Percentiles rank a stretch among this genome's conserved stretches.
Conservation (phyloP, 37 sponge, comb jelly and placozoan species). For the Oopsacas minuta region DNA sequence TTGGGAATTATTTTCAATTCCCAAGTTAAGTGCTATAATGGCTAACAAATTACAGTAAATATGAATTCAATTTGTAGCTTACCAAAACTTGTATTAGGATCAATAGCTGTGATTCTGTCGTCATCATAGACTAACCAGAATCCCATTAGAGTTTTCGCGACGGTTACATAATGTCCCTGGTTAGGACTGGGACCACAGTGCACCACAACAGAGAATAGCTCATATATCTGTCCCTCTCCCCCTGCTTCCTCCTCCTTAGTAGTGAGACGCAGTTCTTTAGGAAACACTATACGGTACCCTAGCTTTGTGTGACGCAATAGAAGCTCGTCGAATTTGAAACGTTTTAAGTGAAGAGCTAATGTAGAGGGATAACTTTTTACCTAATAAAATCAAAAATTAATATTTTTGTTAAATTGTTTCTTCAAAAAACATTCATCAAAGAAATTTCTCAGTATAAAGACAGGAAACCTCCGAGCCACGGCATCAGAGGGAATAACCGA, state of each 20-base stretch:
- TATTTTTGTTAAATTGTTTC: too few species aligned
- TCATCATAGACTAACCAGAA: conserved; percentile 89
- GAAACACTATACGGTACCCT: conserved; percentile 83
- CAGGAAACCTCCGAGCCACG: too few species aligned
- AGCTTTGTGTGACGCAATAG: conserved; percentile 70
- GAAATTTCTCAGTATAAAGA: too few species aligned
- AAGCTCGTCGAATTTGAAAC: conserved; percentile 90
- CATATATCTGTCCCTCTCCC: conserved; percentile 68
- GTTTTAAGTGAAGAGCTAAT: conserved; percentile 86
- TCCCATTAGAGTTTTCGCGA: conserved; percentile 60
- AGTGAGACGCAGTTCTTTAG: conserved; percentile 60
- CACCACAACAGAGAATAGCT: conserved; percentile 76
- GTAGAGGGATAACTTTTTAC: conserved; percentile 80
- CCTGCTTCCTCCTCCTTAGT: conserved; percentile 57
- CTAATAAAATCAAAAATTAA: too few species aligned
- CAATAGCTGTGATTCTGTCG: conserved; percentile 24
- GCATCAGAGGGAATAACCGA: too few species aligned
- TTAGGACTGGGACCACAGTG: conserved; percentile 95
- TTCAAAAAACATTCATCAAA: too few species aligned
- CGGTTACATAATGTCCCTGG: conserved; percentile 90
- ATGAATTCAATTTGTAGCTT: too few species aligned
- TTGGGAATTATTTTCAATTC: too few species aligned
- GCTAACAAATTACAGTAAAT: neutral
- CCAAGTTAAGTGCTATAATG: neutral
- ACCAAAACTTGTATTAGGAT: neutral